A percentile compares a stretch with the other conserved stretches of the same genome.
phyloP scores from a whole-genome alignment of 2,113 vertebrate species.

The Ibidorhyncha struthersii region DNA sequence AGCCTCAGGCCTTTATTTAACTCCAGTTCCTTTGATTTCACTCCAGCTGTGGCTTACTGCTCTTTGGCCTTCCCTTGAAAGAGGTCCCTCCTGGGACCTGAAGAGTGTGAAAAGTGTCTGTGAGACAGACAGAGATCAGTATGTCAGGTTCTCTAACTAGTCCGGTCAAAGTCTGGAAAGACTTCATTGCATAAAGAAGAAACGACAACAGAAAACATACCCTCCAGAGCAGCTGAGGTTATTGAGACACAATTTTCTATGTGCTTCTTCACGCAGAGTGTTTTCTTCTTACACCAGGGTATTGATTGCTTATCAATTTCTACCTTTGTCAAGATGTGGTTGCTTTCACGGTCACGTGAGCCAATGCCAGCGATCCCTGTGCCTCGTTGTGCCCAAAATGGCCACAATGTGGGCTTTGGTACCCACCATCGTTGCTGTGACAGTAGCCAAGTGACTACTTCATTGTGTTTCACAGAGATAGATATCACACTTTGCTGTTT shows the following conservation, averaged over 20 bases:
- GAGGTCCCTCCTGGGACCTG: not conserved
- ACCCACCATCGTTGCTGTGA: not conserved
- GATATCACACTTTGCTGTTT: not conserved
- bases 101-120: not conserved
- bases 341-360: not conserved
- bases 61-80: not conserved
- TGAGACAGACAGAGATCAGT: not conserved
- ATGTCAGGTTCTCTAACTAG: not conserved
- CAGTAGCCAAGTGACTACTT: not conserved
- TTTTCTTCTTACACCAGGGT: not conserved
- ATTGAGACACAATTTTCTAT: not conserved
- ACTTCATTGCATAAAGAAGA: not conserved
- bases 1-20: not conserved
- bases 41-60: not conserved
- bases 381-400: not conserved
- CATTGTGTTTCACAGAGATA: not conserved
- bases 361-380: not conserved
- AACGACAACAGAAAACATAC: not conserved
- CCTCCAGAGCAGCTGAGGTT: not conserved
- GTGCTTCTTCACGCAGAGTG: not conserved
- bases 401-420: not conserved
- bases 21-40: not conserved
- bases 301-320: not conserved
- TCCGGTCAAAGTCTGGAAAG: not conserved
- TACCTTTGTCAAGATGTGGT: not conserved